phyloP scores from a whole-genome alignment of 2,113 vertebrate genomes.

The Ptychochromis oligacanthus region DNA sequence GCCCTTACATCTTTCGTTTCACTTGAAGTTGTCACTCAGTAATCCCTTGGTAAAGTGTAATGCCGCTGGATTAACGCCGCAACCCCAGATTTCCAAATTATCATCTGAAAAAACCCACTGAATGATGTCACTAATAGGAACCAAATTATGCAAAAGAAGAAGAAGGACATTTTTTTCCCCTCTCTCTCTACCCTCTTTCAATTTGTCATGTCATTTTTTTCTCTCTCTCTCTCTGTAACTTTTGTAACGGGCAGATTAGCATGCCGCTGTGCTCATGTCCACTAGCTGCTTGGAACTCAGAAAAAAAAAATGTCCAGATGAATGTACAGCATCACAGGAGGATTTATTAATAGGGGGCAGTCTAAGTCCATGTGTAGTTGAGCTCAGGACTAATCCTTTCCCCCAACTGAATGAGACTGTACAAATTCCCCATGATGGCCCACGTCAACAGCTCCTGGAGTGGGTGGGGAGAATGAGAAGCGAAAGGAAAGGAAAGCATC shows the following conservation, averaged over 20 bases:
- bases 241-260: slow-evolving; percentile 69
- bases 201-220: slow-evolving; percentile 59
- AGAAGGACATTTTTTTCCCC: slow-evolving; percentile 22
- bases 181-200: slow-evolving; percentile 39
- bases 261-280: slow-evolving; percentile 54
- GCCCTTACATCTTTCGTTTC: slow-evolving; percentile 81
- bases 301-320: slow-evolving; percentile 37
- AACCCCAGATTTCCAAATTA: slow-evolving; percentile 80
- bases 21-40: slow-evolving; percentile 80
- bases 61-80: slow-evolving; percentile 77
- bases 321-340: slow-evolving; percentile 58
- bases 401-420: slow-evolving; percentile 54
- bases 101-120: slow-evolving; percentile 70
- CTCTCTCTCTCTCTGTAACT: slow-evolving; percentile 49
- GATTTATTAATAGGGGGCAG: slow-evolving; percentile 74
- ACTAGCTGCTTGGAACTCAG: slow-evolving; percentile 32
- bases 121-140: slow-evolving; percentile 77
- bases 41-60: slow-evolving; percentile 78
- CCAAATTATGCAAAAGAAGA: slow-evolving; percentile 72
- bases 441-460: slow-evolving; percentile 66
- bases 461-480: slow-evolving; percentile 53
- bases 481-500: slow-evolving; percentile 31
- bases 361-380: slow-evolving; percentile 67
- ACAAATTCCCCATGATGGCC: slow-evolving; percentile 66
- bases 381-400: slow-evolving; percentile 67